These are phyloP conservation scores for Protonibea diacanthus DNA, from an alignment of 2,797 vertebrate genomes.

Conservation along the genomic window DNA sequence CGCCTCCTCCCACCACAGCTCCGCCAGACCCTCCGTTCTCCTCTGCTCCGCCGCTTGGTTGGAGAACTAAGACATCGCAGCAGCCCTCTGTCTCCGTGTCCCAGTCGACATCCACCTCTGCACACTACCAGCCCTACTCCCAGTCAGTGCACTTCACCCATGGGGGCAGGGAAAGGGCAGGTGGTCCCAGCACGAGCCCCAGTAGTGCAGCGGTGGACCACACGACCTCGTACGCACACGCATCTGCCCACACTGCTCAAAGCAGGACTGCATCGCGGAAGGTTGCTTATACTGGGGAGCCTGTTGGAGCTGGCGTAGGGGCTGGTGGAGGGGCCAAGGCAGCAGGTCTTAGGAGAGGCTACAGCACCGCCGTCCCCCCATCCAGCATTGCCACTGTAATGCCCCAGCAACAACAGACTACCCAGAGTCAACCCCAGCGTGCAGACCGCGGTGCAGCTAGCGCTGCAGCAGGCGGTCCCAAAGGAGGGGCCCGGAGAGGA, in stretches of 20 bases:
- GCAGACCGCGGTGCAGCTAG: slow-evolving; percentile 70
- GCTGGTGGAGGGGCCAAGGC: slow-evolving; percentile 75
- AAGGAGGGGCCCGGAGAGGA: slow-evolving; percentile 86
- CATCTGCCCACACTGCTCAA: slow-evolving; percentile 80
- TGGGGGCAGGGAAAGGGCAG: slow-evolving; percentile 81
- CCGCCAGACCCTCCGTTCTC: slow-evolving; percentile 94
- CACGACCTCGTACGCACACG: slow-evolving; percentile 79
- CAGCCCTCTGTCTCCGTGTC: slow-evolving; percentile 85
- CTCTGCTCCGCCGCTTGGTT: slow-evolving; percentile 87
- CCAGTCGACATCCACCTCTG: slow-evolving; percentile 82
- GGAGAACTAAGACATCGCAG: slow-evolving; percentile 83
- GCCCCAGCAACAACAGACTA: slow-evolving; percentile 85
- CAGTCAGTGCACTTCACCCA: slow-evolving; percentile 84
- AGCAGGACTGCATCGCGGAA: slow-evolving; percentile 87
- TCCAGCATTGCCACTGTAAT: slow-evolving; percentile 84
- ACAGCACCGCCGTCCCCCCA: slow-evolving; percentile 83
- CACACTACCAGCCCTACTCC: slow-evolving; percentile 86
- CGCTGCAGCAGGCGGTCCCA: slow-evolving; percentile 76
- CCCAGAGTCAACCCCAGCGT: slow-evolving; percentile 83
- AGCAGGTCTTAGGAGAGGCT: slow-evolving; percentile 84
- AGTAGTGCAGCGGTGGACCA: slow-evolving; percentile 72
- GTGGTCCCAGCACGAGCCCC: slow-evolving; percentile 66
- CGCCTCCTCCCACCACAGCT: slow-evolving; percentile 94
- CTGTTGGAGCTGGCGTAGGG: slow-evolving; percentile 68
- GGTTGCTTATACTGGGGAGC: slow-evolving; percentile 83